Percentiles rank a stretch among this genome's conserved stretches.
phyloP scores from a whole-genome alignment of 2,113 vertebrate species.

The Cyprinus carpio region DNA sequence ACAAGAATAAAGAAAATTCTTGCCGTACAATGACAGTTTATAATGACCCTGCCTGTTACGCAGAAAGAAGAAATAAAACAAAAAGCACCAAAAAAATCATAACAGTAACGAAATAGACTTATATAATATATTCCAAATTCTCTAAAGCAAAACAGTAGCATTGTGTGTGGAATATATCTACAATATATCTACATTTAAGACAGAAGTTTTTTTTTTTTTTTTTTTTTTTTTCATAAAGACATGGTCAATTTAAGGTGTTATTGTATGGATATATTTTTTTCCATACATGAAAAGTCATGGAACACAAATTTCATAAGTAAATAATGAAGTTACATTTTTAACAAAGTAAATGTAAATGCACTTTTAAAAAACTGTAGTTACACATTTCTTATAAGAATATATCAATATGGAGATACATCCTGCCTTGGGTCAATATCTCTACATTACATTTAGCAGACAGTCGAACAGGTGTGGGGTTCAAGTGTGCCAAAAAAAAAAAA shows the following conservation, averaged over 20 bases:
- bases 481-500: not conserved
- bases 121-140: not conserved
- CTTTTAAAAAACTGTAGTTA: not conserved
- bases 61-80: too few species aligned
- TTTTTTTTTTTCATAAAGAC: not conserved
- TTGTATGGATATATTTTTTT: not conserved
- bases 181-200: too few species aligned
- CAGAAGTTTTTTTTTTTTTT: too few species aligned
- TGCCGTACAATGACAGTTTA: not conserved
- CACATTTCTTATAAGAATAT: not conserved
- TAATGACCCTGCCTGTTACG: not conserved
- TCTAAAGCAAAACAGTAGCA: not conserved
- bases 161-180: not conserved
- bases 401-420: not conserved
- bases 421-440: not conserved
- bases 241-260: not conserved
- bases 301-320: not conserved
- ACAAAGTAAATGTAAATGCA: not conserved
- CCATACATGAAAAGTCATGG: not conserved
- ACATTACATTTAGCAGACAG: constrained; percentile 13
- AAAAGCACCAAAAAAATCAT: not conserved
- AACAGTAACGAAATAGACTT: not conserved
- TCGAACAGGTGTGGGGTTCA: not conserved
- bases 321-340: not conserved
- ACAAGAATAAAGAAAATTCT: not conserved